These are phyloP conservation scores for Lordiphosa collinella DNA, from an alignment of 1,140 invertebrate species.

Conservation along the genomic window DNA sequence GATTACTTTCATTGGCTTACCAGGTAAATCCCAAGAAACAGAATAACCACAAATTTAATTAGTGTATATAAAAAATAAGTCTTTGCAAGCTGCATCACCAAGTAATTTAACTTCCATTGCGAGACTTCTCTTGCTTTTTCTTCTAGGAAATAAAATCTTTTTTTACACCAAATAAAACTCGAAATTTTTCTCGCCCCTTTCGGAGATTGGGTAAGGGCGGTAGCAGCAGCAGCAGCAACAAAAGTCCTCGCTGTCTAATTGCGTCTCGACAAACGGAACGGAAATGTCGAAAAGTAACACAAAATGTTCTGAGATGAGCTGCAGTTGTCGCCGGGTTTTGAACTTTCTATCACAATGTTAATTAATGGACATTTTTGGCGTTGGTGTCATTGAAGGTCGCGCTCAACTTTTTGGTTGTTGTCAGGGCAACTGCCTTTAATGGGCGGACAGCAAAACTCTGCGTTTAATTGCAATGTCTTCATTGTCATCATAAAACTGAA, in stretches of 20 bases:
- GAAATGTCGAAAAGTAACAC: constrained; percentile 2
- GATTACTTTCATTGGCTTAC: too few species aligned
- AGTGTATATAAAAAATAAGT: too few species aligned
- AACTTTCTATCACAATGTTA: constrained; percentile 52
- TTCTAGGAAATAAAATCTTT: constrained; percentile 1
- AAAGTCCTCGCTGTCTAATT: constrained; percentile 23
- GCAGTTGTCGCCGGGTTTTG: constrained; percentile 21
- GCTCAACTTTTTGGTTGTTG: constrained; percentile 20
- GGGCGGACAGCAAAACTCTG: too few species aligned
- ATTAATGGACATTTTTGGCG: constrained; percentile 56
- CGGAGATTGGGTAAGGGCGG: background rate
- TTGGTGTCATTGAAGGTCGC: constrained; percentile 24
- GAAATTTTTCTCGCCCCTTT: constrained; percentile 6
- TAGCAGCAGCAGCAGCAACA: background rate
- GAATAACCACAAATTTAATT: too few species aligned
- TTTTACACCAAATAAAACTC: constrained; percentile 4
- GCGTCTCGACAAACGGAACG: background rate
- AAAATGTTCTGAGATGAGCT: background rate
- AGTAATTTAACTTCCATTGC: too few species aligned
- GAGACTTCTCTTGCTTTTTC: background rate
- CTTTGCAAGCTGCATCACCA: too few species aligned
- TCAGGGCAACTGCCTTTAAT: constrained; percentile 12
- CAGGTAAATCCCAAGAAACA: too few species aligned
- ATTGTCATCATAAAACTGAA: too few species aligned
- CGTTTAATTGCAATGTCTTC: too few species aligned